Evolutionary conservation across 2,797 vertebrate genomes (phyloP), one percentile per base, ranked within the genome.

Genomic region (Sternotherus odoratus): DNA sequence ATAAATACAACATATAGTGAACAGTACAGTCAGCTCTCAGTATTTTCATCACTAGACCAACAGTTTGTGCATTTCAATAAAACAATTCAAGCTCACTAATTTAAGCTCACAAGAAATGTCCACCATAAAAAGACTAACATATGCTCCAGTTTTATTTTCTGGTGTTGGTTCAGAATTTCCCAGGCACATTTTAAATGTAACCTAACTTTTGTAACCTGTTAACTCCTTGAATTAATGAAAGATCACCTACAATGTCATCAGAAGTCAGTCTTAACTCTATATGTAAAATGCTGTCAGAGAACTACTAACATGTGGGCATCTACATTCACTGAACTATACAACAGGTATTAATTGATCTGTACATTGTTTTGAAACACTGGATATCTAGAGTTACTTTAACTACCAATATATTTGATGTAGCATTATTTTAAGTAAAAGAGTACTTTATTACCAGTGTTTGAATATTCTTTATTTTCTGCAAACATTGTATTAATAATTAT

Each of bases 61-160:
- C 30, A 92, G 13, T 13, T 72, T 5, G 6, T 7, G 82, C 5
- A 81, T 90, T 86, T 86, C 21, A 91, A 85, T 93, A 89, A 84
- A 28, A 83, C 8, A 89, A 57, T 8, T 63, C 2, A 80, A 49
- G 43, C 12, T 3, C 21, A 0, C 17, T n/a, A 89, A 57, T 8
- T 63, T 1, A 80, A 49, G 43, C 12, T 3, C 21, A 0, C 17
- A 86, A 90, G 51, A 33, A 12, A 83, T 0, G 7, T 88, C 11
- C 49, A 83, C 13, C 49, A 51, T 80, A 4, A 28, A 56, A 51
- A 54, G 28, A 51, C 51, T 53, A 26, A 78, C 36, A 51, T 36
- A 51, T 23, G 2, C 0, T 0, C 24, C 16, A 48, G 16, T 54
- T 74, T 57, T 19, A 53, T 17, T 4, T 56, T 24, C 12, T 26